Conservation (phyloP, 2,113 vertebrate species). For the Sphyrna mokarran region DNA sequence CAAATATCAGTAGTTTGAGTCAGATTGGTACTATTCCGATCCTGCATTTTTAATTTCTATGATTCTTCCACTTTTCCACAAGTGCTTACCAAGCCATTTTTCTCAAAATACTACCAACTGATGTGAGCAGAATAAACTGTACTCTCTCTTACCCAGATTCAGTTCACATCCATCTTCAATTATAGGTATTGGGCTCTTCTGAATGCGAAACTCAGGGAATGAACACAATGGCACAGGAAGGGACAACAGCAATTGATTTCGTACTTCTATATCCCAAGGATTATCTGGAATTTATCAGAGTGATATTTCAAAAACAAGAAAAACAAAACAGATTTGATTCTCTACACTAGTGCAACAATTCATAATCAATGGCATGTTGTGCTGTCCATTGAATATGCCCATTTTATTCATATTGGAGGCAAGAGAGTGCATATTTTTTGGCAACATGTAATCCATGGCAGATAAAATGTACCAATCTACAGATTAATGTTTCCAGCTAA, state of each 20-base stretch:
- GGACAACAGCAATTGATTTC: conserved; percentile 53
- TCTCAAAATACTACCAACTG: background rate
- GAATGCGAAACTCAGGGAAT: conserved; percentile 48
- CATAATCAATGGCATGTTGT: background rate
- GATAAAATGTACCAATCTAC: background rate
- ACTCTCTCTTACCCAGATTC: conserved; percentile 24
- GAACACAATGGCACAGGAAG: conserved; percentile 46
- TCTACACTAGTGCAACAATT: background rate
- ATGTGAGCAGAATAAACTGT: background rate
- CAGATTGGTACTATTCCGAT: background rate
- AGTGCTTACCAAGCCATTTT: background rate
- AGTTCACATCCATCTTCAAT: conserved; percentile 42
- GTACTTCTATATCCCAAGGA: conserved; percentile 51
- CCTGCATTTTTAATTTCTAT: background rate
- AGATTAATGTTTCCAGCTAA: background rate
- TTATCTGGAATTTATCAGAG: conserved; percentile 31
- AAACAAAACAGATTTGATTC: background rate
- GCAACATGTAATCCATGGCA: background rate
- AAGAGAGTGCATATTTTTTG: background rate
- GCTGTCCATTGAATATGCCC: background rate
- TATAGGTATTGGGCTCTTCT: conserved; percentile 53
- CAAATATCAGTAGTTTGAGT: background rate
- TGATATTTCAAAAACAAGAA: background rate
- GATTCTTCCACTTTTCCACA: no score
- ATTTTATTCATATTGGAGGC: background rate